phyloP scores from a whole-genome alignment of 2,888 invertebrate genomes.

The Acleris emargana region DNA sequence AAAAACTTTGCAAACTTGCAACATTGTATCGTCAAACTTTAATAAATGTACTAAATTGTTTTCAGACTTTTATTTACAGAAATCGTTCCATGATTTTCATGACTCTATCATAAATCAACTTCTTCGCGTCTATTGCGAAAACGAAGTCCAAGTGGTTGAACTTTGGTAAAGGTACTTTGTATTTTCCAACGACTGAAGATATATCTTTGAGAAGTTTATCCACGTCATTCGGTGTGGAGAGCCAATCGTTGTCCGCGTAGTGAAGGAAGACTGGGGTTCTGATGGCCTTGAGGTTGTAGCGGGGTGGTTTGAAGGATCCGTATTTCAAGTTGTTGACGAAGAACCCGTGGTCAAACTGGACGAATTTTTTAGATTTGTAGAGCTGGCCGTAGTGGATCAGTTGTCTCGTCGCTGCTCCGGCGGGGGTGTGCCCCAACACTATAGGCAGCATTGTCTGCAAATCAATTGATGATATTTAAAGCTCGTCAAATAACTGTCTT shows the following conservation, averaged over 20 bases:
- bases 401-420: constrained; percentile 77
- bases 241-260: constrained; percentile 80
- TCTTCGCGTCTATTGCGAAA: constrained; percentile 82
- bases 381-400: constrained; percentile 80
- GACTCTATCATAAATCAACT: constrained; percentile 82
- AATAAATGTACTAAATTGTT: constrained; percentile 16
- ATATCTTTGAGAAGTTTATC: constrained; percentile 66
- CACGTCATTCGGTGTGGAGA: constrained; percentile 75
- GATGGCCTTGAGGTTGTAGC: constrained; percentile 74
- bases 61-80: constrained; percentile 39
- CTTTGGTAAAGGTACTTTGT: constrained; percentile 68
- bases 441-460: constrained; percentile 80
- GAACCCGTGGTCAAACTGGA: constrained; percentile 78
- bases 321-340: constrained; percentile 69
- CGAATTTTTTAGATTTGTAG: constrained; percentile 72
- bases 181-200: constrained; percentile 71
- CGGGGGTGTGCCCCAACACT: constrained; percentile 77
- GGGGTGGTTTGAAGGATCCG: constrained; percentile 76
- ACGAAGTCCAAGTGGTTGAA: constrained; percentile 85
- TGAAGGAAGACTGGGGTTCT: constrained; percentile 76
- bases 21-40: background rate
- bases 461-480: constrained; percentile 9
- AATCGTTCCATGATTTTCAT: constrained; percentile 73
- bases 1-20: background rate
- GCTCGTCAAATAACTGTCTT: too few relatives aligned